These are phyloP conservation scores for Germaria angustata DNA, from an alignment of 2,888 invertebrate genomes.

Conservation along the genomic window DNA sequence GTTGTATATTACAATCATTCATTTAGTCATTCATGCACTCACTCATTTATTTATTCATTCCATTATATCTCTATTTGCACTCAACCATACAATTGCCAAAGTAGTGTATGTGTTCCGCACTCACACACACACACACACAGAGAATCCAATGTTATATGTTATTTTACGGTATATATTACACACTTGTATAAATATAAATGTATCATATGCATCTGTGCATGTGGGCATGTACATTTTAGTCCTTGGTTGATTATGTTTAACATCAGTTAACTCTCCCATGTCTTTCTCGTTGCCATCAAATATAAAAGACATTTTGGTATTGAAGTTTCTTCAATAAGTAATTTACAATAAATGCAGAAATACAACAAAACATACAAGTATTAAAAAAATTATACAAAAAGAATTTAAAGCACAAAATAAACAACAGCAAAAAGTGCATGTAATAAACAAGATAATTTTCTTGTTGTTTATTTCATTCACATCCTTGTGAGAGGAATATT, in stretches of 20 bases:
- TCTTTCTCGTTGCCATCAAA: constrained; percentile 60
- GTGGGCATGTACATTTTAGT: neutral
- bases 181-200: neutral
- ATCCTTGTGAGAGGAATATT: constrained; percentile 24
- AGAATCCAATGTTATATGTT: neutral
- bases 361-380: neutral
- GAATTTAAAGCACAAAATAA: neutral
- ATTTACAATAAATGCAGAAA: constrained; percentile 40
- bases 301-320: constrained; percentile 62
- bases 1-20: constrained; percentile 28
- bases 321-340: constrained; percentile 63
- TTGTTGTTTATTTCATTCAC: constrained; percentile 49
- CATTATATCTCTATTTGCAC: constrained; percentile 47
- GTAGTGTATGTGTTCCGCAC: neutral
- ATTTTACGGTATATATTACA: neutral
- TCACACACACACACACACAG: neutral
- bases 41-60: constrained; percentile 46
- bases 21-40: constrained; percentile 13
- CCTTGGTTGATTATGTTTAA: constrained; percentile 47
- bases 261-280: constrained; percentile 62
- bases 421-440: constrained; percentile 23
- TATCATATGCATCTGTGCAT: too few relatives aligned
- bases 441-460: constrained; percentile 34
- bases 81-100: constrained; percentile 57
- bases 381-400: neutral